phyloP scores from a whole-genome alignment of 53 echinoderm and acorn worm species.

The Actinopyga echinites region DNA sequence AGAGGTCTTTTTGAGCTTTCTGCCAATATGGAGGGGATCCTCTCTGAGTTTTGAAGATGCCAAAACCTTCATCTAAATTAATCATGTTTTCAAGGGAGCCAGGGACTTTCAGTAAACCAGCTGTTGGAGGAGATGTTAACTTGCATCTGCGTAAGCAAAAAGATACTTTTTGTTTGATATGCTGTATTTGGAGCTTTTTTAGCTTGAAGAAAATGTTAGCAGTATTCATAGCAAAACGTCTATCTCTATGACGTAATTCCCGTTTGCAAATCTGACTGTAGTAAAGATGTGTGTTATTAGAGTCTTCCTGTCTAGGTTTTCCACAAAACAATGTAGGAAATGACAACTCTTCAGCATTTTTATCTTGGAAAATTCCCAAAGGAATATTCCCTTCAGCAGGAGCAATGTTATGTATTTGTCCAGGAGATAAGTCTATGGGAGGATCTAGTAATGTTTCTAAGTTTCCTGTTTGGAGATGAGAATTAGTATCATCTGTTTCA shows the following conservation, averaged over 20 bases:
- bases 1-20: conserved; percentile 50
- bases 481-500: not conserved
- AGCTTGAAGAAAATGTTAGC: conserved; percentile 35
- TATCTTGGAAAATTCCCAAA: conserved; percentile 33
- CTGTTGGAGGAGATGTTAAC: not conserved
- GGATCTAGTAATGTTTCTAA: not conserved
- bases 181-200: conserved; percentile 27
- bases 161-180: no score
- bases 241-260: conserved; percentile 27
- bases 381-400: conserved; percentile 46
- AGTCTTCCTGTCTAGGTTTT: not conserved
- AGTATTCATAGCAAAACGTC: conserved; percentile 22
- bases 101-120: conserved; percentile 9
- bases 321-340: conserved; percentile 56
- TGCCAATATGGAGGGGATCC: conserved; percentile 51
- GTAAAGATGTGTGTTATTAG: not conserved
- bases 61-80: conserved; percentile 56
- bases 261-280: conserved; percentile 38
- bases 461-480: not conserved
- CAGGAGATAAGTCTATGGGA: not conserved
- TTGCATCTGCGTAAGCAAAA: no score
- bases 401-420: not conserved
- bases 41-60: conserved; percentile 41
- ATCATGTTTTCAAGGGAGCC: not conserved
- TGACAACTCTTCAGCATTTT: conserved; percentile 46